A percentile compares a stretch with the other conserved stretches of the same genome.
These are phyloP conservation scores for Ovibos moschatus DNA, from an alignment of 2,113 vertebrate genomes.

Conservation along the genomic window DNA sequence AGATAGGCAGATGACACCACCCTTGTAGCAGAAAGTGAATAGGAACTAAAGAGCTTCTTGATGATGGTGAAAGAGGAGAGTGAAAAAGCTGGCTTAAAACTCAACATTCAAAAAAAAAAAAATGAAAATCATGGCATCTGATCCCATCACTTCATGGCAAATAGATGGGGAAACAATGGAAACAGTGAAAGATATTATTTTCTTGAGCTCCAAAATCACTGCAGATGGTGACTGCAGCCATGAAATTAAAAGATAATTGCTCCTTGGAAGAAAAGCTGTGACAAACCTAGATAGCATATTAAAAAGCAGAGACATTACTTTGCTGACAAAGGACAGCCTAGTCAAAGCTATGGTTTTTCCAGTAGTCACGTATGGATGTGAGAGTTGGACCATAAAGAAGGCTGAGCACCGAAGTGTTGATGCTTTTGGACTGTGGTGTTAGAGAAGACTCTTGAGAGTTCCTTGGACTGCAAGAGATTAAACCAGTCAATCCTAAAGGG, in stretches of 20 bases:
- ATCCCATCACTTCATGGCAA: not conserved
- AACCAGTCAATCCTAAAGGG: not conserved
- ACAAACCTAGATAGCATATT: not conserved
- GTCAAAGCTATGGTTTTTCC: not conserved
- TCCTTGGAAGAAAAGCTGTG: not conserved
- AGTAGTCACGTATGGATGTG: not conserved
- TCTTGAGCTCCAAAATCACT: not conserved
- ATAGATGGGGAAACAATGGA: not conserved
- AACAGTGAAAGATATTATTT: not conserved
- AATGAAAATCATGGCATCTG: not conserved
- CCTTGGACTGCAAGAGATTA: not conserved
- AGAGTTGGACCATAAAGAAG: not conserved
- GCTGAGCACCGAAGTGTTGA: not conserved
- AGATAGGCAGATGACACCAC: not conserved
- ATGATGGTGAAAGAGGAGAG: not conserved
- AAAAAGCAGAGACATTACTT: not conserved
- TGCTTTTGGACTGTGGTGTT: not conserved
- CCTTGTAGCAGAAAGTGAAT: not conserved
- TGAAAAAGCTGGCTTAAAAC: not conserved
- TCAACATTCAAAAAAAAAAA: not conserved
- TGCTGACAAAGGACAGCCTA: not conserved
- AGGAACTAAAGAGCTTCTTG: not conserved
- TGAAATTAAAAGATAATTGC: not conserved
- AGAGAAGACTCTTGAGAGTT: not conserved
- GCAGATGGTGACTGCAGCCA: not conserved